phyloP scores from a whole-genome alignment of 92 coral and sea anemone genomes.

The Phenganax marumi region DNA sequence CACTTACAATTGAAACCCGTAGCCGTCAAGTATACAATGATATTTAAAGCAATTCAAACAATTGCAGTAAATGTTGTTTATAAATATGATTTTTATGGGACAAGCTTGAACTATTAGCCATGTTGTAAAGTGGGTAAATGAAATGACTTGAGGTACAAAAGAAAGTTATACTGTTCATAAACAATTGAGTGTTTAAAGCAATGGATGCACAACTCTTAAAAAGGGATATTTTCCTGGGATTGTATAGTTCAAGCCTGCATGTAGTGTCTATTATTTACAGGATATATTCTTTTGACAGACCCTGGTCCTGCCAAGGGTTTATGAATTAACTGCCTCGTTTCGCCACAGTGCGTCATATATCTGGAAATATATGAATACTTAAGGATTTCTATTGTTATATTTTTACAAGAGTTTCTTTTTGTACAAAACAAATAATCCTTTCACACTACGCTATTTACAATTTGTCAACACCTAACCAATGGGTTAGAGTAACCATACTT shows the following conservation, averaged over 20 bases:
- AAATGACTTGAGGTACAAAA: background rate
- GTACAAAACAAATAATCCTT: background rate
- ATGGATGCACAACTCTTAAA: background rate
- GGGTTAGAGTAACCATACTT: background rate
- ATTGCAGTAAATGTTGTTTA: background rate
- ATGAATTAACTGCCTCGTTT: background rate
- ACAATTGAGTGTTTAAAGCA: conserved; percentile 5
- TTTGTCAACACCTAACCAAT: conserved; percentile 19
- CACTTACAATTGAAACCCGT: background rate
- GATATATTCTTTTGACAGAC: conserved; percentile 5
- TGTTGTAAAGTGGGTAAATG: background rate
- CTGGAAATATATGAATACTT: background rate
- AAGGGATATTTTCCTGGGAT: background rate
- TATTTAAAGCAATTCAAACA: conserved; percentile 9
- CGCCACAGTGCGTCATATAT: too few relatives aligned
- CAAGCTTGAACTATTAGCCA: background rate
- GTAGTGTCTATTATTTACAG: conserved; percentile 3
- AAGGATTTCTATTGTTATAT: conserved; percentile 1
- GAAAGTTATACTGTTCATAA: background rate
- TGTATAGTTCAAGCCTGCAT: background rate
- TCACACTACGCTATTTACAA: conserved; percentile 40
- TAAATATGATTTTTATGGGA: background rate
- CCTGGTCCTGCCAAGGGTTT: conserved; percentile 36
- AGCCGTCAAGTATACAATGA: background rate
- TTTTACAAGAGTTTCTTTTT: conserved; percentile 6